These are phyloP conservation scores for Kuschelorhynchus macadamiae DNA, from an alignment of 2,888 invertebrate genomes.

Conservation along the genomic window DNA sequence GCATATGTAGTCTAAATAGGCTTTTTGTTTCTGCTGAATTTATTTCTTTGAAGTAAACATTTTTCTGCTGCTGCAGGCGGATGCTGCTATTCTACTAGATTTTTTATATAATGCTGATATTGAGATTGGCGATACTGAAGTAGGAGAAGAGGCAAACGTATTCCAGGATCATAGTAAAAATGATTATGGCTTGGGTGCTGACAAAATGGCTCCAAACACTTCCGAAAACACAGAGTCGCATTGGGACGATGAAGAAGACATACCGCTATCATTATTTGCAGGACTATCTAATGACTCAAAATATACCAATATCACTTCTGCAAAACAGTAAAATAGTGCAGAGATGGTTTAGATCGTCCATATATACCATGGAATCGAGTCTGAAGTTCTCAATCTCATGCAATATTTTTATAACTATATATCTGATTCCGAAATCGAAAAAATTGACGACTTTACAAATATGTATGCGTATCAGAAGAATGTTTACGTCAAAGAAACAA, in stretches of 20 bases:
- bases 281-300: not conserved
- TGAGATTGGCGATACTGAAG: not conserved
- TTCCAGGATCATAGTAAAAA: not conserved
- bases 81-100: not conserved
- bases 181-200: slow-evolving; percentile 14
- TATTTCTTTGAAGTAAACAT: not conserved
- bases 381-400: not conserved
- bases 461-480: not conserved
- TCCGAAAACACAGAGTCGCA: slow-evolving; percentile 4
- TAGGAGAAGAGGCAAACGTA: not conserved
- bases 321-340: not conserved
- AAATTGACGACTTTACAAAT: not conserved
- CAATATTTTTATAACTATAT: not conserved
- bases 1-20: not conserved
- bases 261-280: slow-evolving; percentile 15
- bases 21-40: not conserved
- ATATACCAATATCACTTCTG: not conserved
- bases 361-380: not conserved
- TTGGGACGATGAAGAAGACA: slow-evolving; percentile 20
- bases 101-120: not conserved
- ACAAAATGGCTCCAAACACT: slow-evolving; percentile 17
- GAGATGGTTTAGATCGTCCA: not conserved
- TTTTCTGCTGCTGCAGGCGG: not conserved
- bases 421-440: not conserved
- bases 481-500: not conserved